Evolutionary conservation across 2,888 invertebrate genomes (phyloP).

Genomic region (Rugalucina vietnamica): DNA sequence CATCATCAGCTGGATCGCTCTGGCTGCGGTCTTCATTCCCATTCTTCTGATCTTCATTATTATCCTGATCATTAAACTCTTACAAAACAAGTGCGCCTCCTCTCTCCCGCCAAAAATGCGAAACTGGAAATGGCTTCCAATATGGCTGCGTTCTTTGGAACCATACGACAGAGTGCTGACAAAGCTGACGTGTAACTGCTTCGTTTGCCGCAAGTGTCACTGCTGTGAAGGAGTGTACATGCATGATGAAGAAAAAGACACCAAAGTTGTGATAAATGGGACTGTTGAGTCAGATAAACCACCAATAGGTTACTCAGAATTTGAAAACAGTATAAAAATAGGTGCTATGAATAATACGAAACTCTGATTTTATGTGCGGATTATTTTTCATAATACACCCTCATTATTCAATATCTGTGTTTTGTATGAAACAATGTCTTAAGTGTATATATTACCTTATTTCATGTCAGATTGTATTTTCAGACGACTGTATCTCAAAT

Average conservation of each 20-base stretch:
- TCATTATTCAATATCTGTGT: no score
- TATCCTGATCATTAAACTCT: slow-evolving; percentile 77
- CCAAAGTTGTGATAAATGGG: not conserved
- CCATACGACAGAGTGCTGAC: slow-evolving; percentile 69
- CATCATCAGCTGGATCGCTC: slow-evolving; percentile 73
- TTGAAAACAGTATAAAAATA: not conserved
- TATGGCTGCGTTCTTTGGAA: slow-evolving; percentile 74
- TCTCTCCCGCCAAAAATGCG: slow-evolving; percentile 59
- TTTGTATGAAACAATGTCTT: no score
- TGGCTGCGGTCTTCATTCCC: slow-evolving; percentile 78
- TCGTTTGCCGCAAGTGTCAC: slow-evolving; percentile 25
- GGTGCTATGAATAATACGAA: not conserved
- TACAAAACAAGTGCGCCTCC: slow-evolving; percentile 84
- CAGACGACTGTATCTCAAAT: no score
- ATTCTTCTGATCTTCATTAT: slow-evolving; percentile 68
- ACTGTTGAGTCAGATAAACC: not conserved
- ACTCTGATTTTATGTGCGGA: no score
- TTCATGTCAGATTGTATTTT: no score
- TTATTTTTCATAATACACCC: no score
- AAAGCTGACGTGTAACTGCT: slow-evolving; percentile 26
- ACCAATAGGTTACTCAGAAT: not conserved
- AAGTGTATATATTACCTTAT: no score
- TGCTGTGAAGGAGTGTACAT: slow-evolving; percentile 32
- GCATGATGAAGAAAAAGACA: not conserved
- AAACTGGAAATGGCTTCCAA: slow-evolving; percentile 48